These are phyloP conservation scores for Adelphocoris suturalis DNA, from an alignment of 2,888 invertebrate species.

Conservation along the genomic window DNA sequence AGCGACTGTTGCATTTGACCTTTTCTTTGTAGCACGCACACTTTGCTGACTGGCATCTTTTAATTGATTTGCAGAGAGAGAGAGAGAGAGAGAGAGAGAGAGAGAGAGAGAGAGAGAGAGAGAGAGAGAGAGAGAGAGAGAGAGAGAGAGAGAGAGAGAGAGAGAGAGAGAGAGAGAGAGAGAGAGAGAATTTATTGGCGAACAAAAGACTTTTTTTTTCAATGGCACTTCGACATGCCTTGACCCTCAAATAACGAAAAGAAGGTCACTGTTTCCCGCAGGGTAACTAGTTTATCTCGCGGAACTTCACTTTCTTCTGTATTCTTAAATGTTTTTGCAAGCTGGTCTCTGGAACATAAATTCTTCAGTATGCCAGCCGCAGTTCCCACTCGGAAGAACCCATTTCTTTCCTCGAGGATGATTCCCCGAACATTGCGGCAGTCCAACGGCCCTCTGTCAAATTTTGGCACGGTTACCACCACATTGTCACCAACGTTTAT, in stretches of 20 bases:
- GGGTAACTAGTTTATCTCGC: too few relatives aligned
- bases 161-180: too few relatives aligned
- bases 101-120: too few relatives aligned
- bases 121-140: too few relatives aligned
- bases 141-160: too few relatives aligned
- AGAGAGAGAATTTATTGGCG: too few relatives aligned
- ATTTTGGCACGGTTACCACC: conserved; percentile 39
- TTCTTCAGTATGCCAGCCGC: conserved; percentile 4
- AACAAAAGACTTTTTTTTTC: too few relatives aligned
- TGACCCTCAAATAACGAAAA: conserved; percentile 30
- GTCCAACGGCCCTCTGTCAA: conserved; percentile 42
- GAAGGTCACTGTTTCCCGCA: conserved; percentile 8
- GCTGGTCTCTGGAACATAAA: conserved; percentile 36
- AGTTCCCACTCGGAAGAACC: too few relatives aligned
- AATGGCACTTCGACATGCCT: conserved; percentile 7
- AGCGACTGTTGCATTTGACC: background rate
- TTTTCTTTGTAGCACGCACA: background rate
- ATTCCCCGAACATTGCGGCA: conserved; percentile 33
- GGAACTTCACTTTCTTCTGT: too few relatives aligned
- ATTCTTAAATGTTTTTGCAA: conserved; percentile 25
- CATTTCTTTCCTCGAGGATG: too few relatives aligned
- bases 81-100: too few relatives aligned
- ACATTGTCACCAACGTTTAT: conserved; percentile 15
- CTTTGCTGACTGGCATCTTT: background rate
- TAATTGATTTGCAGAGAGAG: background rate